These are phyloP conservation scores for Trinorchestia longiramus DNA, from an alignment of 1,140 invertebrate species.

Conservation along the genomic window DNA sequence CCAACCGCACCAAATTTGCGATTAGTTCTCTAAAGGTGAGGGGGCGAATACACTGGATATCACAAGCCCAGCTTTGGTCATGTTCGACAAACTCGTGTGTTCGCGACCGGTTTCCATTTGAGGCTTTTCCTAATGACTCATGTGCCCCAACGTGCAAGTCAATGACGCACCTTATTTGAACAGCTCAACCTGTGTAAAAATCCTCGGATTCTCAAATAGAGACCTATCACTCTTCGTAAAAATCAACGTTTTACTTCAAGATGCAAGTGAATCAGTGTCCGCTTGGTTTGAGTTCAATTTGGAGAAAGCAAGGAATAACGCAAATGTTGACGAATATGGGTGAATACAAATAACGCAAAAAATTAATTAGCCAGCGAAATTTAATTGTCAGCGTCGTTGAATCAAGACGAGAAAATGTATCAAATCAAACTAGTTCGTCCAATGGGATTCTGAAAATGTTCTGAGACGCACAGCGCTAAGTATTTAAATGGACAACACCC, in stretches of 20 bases:
- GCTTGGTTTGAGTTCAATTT: background rate
- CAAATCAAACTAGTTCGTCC: background rate
- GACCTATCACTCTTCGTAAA: background rate
- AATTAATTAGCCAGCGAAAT: background rate
- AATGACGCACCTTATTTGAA: background rate
- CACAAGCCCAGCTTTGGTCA: background rate
- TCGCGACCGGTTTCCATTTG: background rate
- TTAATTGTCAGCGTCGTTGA: background rate
- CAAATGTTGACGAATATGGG: background rate
- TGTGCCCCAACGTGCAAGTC: background rate
- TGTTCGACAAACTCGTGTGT: background rate
- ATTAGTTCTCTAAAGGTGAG: background rate
- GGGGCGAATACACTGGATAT: background rate
- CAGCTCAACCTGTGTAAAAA: background rate
- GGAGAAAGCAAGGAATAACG: background rate
- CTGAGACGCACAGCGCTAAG: background rate
- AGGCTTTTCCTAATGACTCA: background rate
- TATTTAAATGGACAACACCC: background rate
- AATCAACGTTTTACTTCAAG: background rate
- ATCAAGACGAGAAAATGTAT: background rate
- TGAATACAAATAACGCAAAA: background rate
- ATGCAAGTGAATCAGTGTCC: background rate
- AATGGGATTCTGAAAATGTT: background rate
- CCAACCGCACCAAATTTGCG: background rate
- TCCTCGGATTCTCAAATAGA: background rate